These are phyloP conservation scores for Tuta absoluta DNA, from an alignment of 2,888 invertebrate genomes.

Conservation along the genomic window DNA sequence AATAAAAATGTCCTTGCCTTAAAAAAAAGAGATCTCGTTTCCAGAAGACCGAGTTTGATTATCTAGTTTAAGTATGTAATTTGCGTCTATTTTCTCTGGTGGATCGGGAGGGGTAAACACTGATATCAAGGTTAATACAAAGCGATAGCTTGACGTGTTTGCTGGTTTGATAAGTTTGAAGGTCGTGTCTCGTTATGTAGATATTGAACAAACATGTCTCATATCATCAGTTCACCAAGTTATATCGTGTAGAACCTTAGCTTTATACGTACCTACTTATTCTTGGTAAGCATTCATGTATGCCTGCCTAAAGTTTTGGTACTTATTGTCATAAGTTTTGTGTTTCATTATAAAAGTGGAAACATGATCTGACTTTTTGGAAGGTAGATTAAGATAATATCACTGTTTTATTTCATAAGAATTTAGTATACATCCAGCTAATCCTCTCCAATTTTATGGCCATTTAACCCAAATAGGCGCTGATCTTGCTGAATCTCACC, in stretches of 20 bases:
- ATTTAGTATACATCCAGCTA: too few species aligned
- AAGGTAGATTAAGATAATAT: too few species aligned
- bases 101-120: background rate
- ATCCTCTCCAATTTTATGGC: background rate
- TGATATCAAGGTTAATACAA: conserved; percentile 9
- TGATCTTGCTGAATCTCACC: conserved; percentile 7
- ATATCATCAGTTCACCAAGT: background rate
- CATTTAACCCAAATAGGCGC: background rate
- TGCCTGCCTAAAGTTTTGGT: too few species aligned
- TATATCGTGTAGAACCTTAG: background rate
- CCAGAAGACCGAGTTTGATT: too few species aligned
- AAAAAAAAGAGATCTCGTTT: too few species aligned
- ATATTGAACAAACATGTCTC: conserved; percentile 1
- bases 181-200: conserved; percentile 5
- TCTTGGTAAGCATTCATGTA: too few species aligned
- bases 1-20: too few species aligned
- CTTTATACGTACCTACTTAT: too few species aligned
- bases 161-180: conserved; percentile 5
- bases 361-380: too few species aligned
- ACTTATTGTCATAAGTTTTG: too few species aligned
- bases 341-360: too few species aligned
- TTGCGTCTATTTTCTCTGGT: background rate
- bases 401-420: too few species aligned
- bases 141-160: conserved; percentile 10
- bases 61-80: background rate